These are phyloP conservation scores for Cichlasoma orientale DNA, from an alignment of 2,797 vertebrate genomes.

Conservation along the genomic window DNA sequence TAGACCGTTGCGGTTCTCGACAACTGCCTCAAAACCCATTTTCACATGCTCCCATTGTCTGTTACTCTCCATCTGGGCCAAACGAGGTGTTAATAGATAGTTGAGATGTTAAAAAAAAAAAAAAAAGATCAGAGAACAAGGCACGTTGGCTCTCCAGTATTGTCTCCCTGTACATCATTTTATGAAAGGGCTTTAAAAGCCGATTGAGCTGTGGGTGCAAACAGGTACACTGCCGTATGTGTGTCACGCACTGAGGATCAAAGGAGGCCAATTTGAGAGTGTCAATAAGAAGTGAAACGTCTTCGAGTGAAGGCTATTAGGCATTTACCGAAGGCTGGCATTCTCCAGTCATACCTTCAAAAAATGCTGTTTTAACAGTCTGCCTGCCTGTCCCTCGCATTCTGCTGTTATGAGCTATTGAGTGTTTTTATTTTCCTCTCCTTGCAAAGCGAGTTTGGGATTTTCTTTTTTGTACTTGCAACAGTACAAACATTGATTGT, in stretches of 20 bases:
- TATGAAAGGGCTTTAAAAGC: slow-evolving; percentile 37
- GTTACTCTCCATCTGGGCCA: slow-evolving; percentile 39
- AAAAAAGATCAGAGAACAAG: slow-evolving; percentile 28
- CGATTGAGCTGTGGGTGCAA: slow-evolving; percentile 45
- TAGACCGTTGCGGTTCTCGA: slow-evolving; percentile 25
- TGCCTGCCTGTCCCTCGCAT: slow-evolving; percentile 51
- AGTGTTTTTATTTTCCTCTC: slow-evolving; percentile 59
- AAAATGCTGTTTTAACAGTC: slow-evolving; percentile 56
- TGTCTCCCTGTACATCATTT: slow-evolving; percentile 40
- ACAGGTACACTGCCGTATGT: slow-evolving; percentile 66
- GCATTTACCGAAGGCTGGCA: slow-evolving; percentile 61
- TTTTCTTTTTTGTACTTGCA: slow-evolving; percentile 67
- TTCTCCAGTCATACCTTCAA: slow-evolving; percentile 63
- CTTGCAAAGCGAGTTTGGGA: slow-evolving; percentile 54
- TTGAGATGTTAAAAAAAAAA: background rate
- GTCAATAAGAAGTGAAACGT: slow-evolving; percentile 69
- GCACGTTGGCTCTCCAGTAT: slow-evolving; percentile 19
- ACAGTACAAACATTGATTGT: slow-evolving; percentile 78
- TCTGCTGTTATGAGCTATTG: slow-evolving; percentile 66
- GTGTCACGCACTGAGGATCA: slow-evolving; percentile 64
- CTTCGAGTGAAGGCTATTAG: slow-evolving; percentile 64
- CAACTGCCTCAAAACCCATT: slow-evolving; percentile 48
- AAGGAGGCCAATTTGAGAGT: slow-evolving; percentile 68
- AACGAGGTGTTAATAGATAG: slow-evolving; percentile 38
- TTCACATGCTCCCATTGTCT: slow-evolving; percentile 45